phyloP scores from a whole-genome alignment of 2,113 vertebrate species.

The Rhinogobius similis region DNA sequence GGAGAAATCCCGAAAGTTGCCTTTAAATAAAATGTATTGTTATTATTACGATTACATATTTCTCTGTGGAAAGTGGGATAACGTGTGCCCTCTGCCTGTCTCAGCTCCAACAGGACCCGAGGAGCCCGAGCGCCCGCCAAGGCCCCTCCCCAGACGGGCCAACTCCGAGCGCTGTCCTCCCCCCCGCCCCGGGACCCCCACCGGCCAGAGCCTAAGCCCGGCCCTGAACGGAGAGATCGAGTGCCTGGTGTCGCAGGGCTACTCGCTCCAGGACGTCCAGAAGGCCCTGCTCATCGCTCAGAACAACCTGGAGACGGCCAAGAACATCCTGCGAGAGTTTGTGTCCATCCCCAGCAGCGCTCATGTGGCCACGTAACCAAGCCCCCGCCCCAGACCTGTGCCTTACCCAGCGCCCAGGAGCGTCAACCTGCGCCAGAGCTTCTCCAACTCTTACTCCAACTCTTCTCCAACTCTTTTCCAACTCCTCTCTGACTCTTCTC shows the following conservation, averaged over 20 bases:
- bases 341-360: slow-evolving; percentile 91
- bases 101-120: slow-evolving; percentile 65
- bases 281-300: slow-evolving; percentile 97
- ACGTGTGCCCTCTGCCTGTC: too few species aligned
- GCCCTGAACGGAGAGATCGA: slow-evolving; percentile 94
- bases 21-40: too few species aligned
- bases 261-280: slow-evolving; percentile 99
- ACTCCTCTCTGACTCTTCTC: too few species aligned
- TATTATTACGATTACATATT: too few species aligned
- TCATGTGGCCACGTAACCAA: slow-evolving; percentile 90
- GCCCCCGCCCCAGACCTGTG: background rate
- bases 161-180: slow-evolving; percentile 87
- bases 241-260: slow-evolving; percentile 93
- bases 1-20: too few species aligned
- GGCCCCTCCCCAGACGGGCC: slow-evolving; percentile 90
- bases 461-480: too few species aligned
- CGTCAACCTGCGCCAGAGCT: background rate
- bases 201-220: slow-evolving; percentile 7
- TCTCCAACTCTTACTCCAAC: background rate
- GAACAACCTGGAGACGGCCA: slow-evolving; percentile 99
- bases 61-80: too few species aligned
- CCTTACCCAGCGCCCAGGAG: background rate
- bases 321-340: slow-evolving; percentile 97
- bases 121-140: slow-evolving; percentile 90
- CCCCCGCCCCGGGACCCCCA: slow-evolving; percentile 71